Percentiles rank a stretch among this genome's conserved stretches.
Evolutionary conservation across 2,113 vertebrate species (phyloP).

Genomic region (Strigops habroptila): DNA sequence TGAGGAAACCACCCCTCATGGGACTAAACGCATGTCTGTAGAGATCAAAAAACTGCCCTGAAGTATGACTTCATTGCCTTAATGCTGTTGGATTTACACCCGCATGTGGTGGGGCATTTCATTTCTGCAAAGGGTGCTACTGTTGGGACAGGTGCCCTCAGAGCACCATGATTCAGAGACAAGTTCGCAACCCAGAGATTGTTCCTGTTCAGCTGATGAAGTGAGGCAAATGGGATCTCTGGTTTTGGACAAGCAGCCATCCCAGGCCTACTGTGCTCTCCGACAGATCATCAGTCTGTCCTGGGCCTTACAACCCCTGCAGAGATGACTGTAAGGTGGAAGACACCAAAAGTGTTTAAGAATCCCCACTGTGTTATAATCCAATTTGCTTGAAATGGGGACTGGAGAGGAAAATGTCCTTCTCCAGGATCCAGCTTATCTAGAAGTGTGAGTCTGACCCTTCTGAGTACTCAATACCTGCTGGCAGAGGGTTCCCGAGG

Average conservation of each 20-base stretch:
- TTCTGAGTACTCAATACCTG: slow-evolving; percentile 70
- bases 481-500: slow-evolving; percentile 76
- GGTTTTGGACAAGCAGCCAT: background rate
- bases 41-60: background rate
- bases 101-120: background rate
- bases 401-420: background rate
- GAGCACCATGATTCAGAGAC: background rate
- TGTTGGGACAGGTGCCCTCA: background rate
- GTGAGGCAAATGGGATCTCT: background rate
- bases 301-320: fast-evolving
- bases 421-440: background rate
- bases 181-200: background rate
- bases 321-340: background rate
- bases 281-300: background rate
- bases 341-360: background rate
- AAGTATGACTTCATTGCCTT: background rate
- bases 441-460: background rate
- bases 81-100: background rate
- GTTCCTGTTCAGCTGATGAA: background rate
- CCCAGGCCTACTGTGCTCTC: background rate
- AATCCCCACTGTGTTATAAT: background rate
- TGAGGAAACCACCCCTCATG: background rate
- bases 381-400: background rate
- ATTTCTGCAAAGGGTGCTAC: background rate
- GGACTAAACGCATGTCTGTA: background rate